Percentiles rank a stretch among this genome's conserved stretches.
phyloP scores from a whole-genome alignment of 2,888 invertebrate species.

The Girardia tigrina region DNA sequence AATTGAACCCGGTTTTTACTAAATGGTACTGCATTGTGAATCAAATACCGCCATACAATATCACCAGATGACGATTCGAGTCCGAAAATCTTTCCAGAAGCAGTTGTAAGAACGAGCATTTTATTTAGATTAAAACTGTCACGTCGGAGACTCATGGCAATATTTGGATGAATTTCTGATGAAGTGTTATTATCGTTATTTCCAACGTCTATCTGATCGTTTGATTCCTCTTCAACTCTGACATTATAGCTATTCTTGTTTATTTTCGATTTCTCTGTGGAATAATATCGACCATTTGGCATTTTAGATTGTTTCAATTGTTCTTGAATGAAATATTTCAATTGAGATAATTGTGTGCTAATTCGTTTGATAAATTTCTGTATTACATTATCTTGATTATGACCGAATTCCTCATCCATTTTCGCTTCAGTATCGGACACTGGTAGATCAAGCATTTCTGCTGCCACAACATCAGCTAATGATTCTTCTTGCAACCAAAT shows the following conservation, averaged over 20 bases:
- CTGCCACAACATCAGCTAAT: conserved; percentile 66
- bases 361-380: conserved; percentile 56
- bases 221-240: neutral
- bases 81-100: conserved; percentile 57
- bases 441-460: conserved; percentile 84
- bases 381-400: conserved; percentile 55
- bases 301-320: neutral
- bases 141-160: conserved; percentile 51
- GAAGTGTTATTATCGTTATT: neutral
- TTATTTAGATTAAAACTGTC: conserved; percentile 94
- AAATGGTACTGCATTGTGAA: conserved; percentile 35
- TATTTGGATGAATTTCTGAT: neutral
- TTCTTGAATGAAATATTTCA: conserved; percentile 49
- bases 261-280: neutral
- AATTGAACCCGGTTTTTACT: conserved; percentile 54
- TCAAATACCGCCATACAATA: conserved; percentile 37
- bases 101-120: conserved; percentile 73
- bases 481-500: conserved; percentile 81
- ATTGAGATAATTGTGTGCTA: conserved; percentile 59
- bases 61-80: conserved; percentile 14
- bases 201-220: neutral
- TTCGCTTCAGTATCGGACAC: conserved; percentile 82
- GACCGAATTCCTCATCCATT: conserved; percentile 77
- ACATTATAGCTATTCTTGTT: neutral
- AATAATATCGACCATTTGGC: neutral